Base-by-base conservation (phyloP, 2,113 vertebrate species). In the Oncorhynchus keta region DNA sequence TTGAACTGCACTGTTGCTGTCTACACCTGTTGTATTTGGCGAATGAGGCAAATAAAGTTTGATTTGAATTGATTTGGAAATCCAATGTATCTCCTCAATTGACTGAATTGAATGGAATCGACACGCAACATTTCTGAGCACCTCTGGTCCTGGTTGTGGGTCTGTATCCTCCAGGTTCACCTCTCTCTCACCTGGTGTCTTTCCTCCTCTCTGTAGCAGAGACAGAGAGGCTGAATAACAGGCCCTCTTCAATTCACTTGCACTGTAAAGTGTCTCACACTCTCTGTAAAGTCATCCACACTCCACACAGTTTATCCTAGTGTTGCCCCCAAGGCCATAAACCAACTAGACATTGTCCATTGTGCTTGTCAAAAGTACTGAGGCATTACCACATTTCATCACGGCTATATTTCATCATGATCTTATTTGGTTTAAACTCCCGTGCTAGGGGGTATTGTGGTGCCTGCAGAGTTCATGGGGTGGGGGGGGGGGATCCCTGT, bases 221-320 rank as follows among this genome's bases (percentile, higher is more conserved):
- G 61, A 65, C 11, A 73, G 16, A 75, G 67, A 75, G 67, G n/a
- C 62, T 61, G 32, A 76, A 79, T 80, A 80, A 35, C 28, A 16
- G 30, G 45, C 14, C 74, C 75, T 18, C 59, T 28, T 76, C 35
- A 76, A 2, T 65, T 57, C 32, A 79, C 39, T 74, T 72, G 68
- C 51, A 66, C 70, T 75, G 49, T 76, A 64, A 83, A 79, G 51
- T 72, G 39, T 48, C 67, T 51, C 59, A 79, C 39, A 72, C 70
- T 70, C 55, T 62, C 74, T 75, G 57, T 76, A 67, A 83, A 79
- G 51, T 72, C 73, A 30, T 81, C 70, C 77, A 75, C 70, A 76
- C 51, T 32, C 20, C 24, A n/a, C 72, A 32, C 14, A 49, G 32
- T 30, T 45, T 32, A 13, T 72, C 39, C 16, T 75, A 76, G 2